A percentile compares a stretch with the other conserved stretches of the same genome.
Evolutionary conservation across 2,797 vertebrate genomes (phyloP).

Genomic region (Notoglanidium macrostoma): DNA sequence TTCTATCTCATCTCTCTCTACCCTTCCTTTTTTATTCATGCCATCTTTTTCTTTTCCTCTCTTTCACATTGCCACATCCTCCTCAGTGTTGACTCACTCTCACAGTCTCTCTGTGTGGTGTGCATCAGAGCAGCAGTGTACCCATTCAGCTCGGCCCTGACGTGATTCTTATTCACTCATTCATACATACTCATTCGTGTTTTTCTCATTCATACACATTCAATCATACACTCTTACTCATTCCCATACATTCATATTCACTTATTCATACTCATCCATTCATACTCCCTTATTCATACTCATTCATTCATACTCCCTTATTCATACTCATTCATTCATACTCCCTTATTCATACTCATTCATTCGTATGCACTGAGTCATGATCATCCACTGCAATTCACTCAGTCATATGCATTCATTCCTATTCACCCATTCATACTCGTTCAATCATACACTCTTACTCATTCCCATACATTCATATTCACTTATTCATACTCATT

Average conservation of each 20-base stretch:
- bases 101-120: constrained; percentile 28
- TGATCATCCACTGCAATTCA: neutral
- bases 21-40: neutral
- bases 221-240: neutral
- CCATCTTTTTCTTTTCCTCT: neutral
- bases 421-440: neutral
- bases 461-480: neutral
- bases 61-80: neutral
- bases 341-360: neutral
- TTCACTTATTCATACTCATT: neutral
- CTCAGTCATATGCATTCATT: neutral
- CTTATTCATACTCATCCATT: neutral
- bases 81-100: constrained; percentile 37
- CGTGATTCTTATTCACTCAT: too few species aligned
- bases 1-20: neutral
- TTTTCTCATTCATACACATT: neutral
- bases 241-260: neutral
- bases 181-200: neutral
- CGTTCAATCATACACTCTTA: neutral
- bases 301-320: neutral
- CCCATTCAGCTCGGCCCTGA: neutral
- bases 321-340: neutral
- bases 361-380: neutral
- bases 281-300: neutral
- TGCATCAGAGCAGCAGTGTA: neutral